Base-by-base conservation (phyloP, 2,888 invertebrate species). In the Epistrophe grossulariae region DNA sequence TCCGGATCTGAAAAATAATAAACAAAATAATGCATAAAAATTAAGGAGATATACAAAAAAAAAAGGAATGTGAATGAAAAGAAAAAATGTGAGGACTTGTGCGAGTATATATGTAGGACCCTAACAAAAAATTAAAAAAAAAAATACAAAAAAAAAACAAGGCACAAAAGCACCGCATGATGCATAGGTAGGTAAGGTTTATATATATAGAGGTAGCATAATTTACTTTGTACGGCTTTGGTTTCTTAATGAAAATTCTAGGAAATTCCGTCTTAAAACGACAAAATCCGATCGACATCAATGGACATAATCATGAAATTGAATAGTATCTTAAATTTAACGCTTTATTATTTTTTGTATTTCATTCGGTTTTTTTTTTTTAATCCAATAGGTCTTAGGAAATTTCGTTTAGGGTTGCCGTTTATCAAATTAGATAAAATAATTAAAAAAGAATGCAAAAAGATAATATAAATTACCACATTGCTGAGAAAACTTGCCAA, bases 1-100 rank as follows among this genome's bases (percentile, higher is more conserved):
- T 96, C 96, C 76, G 95, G 95, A 91, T 95, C 96, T 97, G 94
- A 89, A 80, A 76, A 83, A 73, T 70, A 59, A 48, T n/a, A 76
- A 83, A 66, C 10, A 43, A 45, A 45, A 28, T 10, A 50, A 81
- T 57, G 74, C 57, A 81, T 78, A 50, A 38, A 68, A 68, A 50
- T 68, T 68, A 50, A 50, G 66, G 10, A 64, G 64, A 28, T 71
- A 28, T 71, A 68, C 28, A 77, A 38, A 24, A 19, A 3, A 70
- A 59, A 78, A 77, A 57, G 60, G 76, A 79, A 83, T 88, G 60
- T 81, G 84, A 82, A 84, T 84, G 76, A 64, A 88, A 81, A 80
- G 76, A 80, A 68, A 24, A 74, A 35, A 66, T 60, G 68, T 71
- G 55, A 50, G 82, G 73, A 79, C 50, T 66, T 38, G 28, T 24